phyloP scores from a whole-genome alignment of 2,113 vertebrate species.

The Capreolus pygargus region DNA sequence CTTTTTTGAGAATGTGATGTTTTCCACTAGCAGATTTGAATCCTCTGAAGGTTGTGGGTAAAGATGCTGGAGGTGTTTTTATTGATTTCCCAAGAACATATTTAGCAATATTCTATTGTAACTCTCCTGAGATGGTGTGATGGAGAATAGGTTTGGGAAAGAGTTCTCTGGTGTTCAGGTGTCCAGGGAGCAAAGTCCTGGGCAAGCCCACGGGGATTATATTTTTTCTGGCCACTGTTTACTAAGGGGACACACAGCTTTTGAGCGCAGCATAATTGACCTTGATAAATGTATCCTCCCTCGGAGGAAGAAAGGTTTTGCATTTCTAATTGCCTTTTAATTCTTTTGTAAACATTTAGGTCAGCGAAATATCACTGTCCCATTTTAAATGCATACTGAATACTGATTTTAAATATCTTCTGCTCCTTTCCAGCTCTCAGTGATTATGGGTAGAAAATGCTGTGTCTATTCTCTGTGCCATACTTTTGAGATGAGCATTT shows the following conservation, averaged over 20 bases:
- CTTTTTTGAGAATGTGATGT: not conserved
- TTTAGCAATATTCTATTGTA: not conserved
- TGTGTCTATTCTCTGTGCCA: not conserved
- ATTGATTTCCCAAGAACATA: not conserved
- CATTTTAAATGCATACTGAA: not conserved
- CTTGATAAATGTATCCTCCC: slow-evolving; percentile 44
- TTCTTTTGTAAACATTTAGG: slow-evolving; percentile 28
- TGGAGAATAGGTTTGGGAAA: not conserved
- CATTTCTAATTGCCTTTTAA: slow-evolving; percentile 43
- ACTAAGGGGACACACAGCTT: not conserved
- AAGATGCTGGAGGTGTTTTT: not conserved
- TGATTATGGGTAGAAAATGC: not conserved
- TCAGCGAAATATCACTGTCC: slow-evolving; percentile 37
- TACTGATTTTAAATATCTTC: not conserved
- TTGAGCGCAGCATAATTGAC: not conserved
- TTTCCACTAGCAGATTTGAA: not conserved
- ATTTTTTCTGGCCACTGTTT: not conserved
- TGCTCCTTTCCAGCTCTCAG: not conserved
- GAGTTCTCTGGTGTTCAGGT: not conserved
- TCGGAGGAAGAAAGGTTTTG: slow-evolving; percentile 18
- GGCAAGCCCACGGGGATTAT: not conserved
- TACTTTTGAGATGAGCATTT: not conserved
- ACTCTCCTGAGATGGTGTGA: not conserved
- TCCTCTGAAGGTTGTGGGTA: not conserved
- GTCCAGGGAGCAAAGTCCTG: not conserved